Evolutionary conservation across 2,888 invertebrate genomes (phyloP), one percentile per base, ranked within the genome.

Genomic region (Panorpa germanica): DNA sequence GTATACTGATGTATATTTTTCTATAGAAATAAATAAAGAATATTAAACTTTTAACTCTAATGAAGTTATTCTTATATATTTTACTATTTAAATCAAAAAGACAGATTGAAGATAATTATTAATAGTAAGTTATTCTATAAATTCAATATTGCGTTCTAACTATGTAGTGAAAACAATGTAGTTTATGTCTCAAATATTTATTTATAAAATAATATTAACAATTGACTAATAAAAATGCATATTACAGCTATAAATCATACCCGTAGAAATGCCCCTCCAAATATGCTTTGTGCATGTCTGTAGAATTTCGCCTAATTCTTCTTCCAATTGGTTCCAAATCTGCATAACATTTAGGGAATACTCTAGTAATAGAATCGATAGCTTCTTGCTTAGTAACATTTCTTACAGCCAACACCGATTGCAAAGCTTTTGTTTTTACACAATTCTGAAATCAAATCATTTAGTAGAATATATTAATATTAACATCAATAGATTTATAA

Each of bases 291-390:
- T 65, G 51, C 61, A 78, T 74, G 44, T 88, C 85, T 2, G 61
- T 53, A 0, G 81, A 81, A 46, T 76, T 78, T 34, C 78, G 60
- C 38, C 75, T 62, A 37, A 80, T 59, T 37, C 81, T 56, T 39
- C 82, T 58, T 0, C 91, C 91, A 28, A 93, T 66, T 0, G 95
- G 95, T 48, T 95, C 95, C 41, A 91, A 58, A 52, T 95, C 93
- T 12, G 68, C 67, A 46, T 93, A 93, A 50, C 95, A 95, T 48
- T 72, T 78, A 1, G 73, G 64, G 53, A 95, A 95, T 2, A 93
- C 91, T 44, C 75, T 65, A 39, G 91, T 77, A 14, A 95, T 76
- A 0, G 78, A 70, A 16, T 65, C 65, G 10, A 65, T 55, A 0
- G 86, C 91, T 47, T 83, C 72, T 28, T 62, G 58, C 34, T 63